Evolutionary conservation across 2,888 invertebrate species (phyloP).

Genomic region (Carterocephalus palaemon): DNA sequence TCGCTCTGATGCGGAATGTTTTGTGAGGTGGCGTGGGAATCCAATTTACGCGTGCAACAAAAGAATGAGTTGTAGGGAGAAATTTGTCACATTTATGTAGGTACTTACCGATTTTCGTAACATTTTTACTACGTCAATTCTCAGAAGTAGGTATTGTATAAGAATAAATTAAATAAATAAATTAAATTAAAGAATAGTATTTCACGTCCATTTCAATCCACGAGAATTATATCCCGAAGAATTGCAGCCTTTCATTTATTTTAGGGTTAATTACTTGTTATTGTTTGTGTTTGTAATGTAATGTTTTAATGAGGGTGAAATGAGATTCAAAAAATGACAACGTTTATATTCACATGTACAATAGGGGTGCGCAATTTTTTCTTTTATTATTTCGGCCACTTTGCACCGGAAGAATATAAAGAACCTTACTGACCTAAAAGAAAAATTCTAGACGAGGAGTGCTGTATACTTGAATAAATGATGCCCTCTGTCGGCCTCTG

Average conservation of each 20-base stretch:
- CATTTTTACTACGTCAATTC: background rate
- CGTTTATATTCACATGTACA: constrained; percentile 1
- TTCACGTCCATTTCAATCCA: too few relatives aligned
- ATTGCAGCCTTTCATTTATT: too few relatives aligned
- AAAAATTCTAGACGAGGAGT: constrained; percentile 14
- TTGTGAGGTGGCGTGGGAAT: constrained; percentile 42
- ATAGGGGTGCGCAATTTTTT: constrained; percentile 10
- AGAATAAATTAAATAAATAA: too few relatives aligned
- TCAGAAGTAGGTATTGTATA: too few relatives aligned
- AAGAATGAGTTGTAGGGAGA: constrained; percentile 42
- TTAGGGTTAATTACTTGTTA: too few relatives aligned
- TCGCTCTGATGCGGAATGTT: constrained; percentile 11
- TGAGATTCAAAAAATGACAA: constrained; percentile 1
- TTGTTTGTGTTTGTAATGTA: too few relatives aligned
- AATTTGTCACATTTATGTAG: constrained; percentile 22
- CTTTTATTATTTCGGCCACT: constrained; percentile 18
- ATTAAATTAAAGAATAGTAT: too few relatives aligned
- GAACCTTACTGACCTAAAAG: constrained; percentile 24
- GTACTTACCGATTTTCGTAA: constrained; percentile 1
- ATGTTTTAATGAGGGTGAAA: too few relatives aligned
- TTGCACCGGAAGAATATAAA: constrained; percentile 16
- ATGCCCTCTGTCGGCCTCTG: constrained; percentile 26
- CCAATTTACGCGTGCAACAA: constrained; percentile 61
- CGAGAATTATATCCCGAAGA: too few relatives aligned
- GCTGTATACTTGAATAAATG: constrained; percentile 33